Evolutionary conservation across 2,888 invertebrate species (phyloP), one percentile per base, ranked within the genome.

Genomic region (Hirtodrosophila confusa): DNA sequence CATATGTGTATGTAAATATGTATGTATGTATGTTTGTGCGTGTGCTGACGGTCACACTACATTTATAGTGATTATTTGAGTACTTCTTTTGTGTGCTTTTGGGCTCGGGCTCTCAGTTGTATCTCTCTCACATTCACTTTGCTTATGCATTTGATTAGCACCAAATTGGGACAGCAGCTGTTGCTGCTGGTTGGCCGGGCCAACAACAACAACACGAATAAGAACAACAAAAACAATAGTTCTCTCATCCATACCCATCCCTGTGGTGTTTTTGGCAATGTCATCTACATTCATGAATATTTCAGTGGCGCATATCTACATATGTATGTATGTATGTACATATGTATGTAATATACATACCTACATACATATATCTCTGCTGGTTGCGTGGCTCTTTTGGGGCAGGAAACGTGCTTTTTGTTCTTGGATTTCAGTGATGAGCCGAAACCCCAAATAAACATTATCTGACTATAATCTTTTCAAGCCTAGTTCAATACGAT

Each of bases 141-240:
- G 66, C 57, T 78, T 66, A 60, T 71, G 75, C 85, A 85, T 78
- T 84, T 80, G 86, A 80, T 80, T 80, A 85, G 79, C 83, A 75
- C 69, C 83, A 80, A 80, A 78, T 85, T 79, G 86, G 75, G 65
- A 68, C 79, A 76, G 76, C 74, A 76, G 74, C 73, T 74, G 73
- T 76, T 75, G 71, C 76, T 75, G 66, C 57, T 70, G 44, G 54
- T 69, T 71, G 66, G 57, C 76, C 76, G 55, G 54, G 72, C 71
- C 53, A 71, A 53, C 70, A 49, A 24, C 27, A 56, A 17, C 27
- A 57, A 43, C 17, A 37, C 37, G 27, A 27, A 44, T 2, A 44
- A 29, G 6, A 56, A 29, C 12, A 49, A 24, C 12, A 56, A 17
- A 12, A 57, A 43, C 17, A 44, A 44, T 27, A 27, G 37, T 24